Percentiles rank a stretch among this genome's conserved stretches.
phyloP scores from a whole-genome alignment of 2,888 invertebrate species.

The Sinentomon sp. region DNA sequence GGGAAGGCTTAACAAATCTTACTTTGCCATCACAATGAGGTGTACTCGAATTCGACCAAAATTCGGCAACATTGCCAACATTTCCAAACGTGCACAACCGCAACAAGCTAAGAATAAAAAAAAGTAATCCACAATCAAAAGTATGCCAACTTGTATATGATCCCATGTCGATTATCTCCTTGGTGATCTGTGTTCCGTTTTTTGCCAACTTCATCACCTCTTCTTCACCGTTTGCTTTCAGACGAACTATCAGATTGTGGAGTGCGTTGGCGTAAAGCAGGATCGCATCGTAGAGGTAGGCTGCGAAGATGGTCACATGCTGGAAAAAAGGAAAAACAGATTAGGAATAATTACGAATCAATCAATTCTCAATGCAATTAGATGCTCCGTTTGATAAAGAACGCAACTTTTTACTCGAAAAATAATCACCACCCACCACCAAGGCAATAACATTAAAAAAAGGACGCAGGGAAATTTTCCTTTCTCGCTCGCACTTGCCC shows the following conservation, averaged over 20 bases:
- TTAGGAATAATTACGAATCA: not conserved
- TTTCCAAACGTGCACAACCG: too few species aligned
- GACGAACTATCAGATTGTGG: constrained; percentile 33
- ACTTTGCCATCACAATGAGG: too few species aligned
- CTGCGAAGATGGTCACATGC: constrained; percentile 71
- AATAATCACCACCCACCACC: too few species aligned
- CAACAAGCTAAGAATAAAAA: constrained; percentile 2
- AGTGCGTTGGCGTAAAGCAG: constrained; percentile 67
- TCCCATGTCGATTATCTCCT: constrained; percentile 52
- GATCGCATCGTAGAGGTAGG: constrained; percentile 82
- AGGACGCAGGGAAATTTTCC: too few species aligned
- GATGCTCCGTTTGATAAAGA: too few species aligned
- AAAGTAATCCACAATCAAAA: constrained; percentile 8
- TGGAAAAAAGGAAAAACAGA: constrained; percentile 23
- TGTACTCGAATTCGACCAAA: too few species aligned
- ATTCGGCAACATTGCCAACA: too few species aligned
- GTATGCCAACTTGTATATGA: constrained; percentile 45
- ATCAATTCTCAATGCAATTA: too few species aligned
- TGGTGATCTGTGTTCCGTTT: constrained; percentile 64
- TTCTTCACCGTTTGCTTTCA: constrained; percentile 29
- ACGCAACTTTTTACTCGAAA: too few species aligned
- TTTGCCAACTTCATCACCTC: constrained; percentile 37
- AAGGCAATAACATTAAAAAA: too few species aligned
- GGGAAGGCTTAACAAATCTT: too few species aligned
- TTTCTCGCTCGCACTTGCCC: too few species aligned